Base-by-base conservation (phyloP, 2,113 vertebrate genomes). In the Rhipidura dahli region DNA sequence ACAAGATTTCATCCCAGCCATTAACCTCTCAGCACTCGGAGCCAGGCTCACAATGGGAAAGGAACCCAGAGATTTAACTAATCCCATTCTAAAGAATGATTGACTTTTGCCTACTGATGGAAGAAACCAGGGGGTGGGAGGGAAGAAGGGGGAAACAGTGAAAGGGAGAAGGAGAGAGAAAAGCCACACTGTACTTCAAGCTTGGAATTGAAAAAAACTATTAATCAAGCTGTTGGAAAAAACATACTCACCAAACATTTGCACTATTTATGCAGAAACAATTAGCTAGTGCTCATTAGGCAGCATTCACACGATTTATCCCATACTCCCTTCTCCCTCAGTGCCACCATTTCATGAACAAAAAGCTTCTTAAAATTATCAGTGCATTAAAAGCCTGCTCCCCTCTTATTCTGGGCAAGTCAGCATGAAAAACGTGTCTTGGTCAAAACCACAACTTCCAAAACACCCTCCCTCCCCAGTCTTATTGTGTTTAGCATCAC, bases 1-100 rank as follows among this genome's bases (percentile, higher is more conserved):
- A 98, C 97, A 97, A 97, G 97, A 98, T 98, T 98, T 98, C 98
- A 96, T 97, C 95, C 93, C 95, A 96, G 97, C 98, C 97, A 98
- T 98, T 98, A 98, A 98, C 97, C 98, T 98, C 98, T 98, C 98
- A 98, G 97, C 98, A 98, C 98, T 96, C 22, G 18, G 64, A 96
- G 95, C 83, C 85, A 77, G 88, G 97, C 96, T 97, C 95, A 97
- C 88, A 97, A 97, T 96, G 96, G 96, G 94, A 94, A 94, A 96
- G 97, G 97, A 97, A 96, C 96, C 77, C 42, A 97, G 96, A 98
- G 97, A 96, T 95, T 97, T 95, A 78, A 97, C 97, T 98, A 98
- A 98, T 98, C 98, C 96, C 95, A 92, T 96, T 97, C 98, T 98
- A 95, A 98, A 98, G 97, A 97, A 98, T 97, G 97, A 96, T 94